Conservation (phyloP, 30 jellyfish, hydroid and myxozoan genomes). For the Chironex yamaguchii region DNA sequence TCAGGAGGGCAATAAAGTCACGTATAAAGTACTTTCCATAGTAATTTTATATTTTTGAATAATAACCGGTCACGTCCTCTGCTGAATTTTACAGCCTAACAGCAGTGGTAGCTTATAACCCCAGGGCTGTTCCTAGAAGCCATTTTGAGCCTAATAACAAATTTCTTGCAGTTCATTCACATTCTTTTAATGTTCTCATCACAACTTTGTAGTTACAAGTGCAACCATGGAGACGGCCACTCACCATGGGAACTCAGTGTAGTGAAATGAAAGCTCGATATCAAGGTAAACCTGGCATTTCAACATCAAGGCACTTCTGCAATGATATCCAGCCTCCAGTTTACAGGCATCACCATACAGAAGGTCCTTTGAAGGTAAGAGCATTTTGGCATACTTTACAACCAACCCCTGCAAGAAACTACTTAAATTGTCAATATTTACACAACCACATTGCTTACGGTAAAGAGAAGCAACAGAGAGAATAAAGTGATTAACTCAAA, state of each 20-base stretch:
- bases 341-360: constrained; percentile 71
- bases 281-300: constrained; percentile 70
- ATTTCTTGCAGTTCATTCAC: neutral
- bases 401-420: neutral
- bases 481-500: too few species aligned
- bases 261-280: constrained; percentile 90
- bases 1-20: too few species aligned
- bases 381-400: neutral
- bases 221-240: constrained; percentile 83
- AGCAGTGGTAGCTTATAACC: too few species aligned
- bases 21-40: too few species aligned
- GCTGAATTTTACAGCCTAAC: too few species aligned
- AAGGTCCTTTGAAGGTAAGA: constrained; percentile 82
- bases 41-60: too few species aligned
- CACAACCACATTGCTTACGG: too few species aligned
- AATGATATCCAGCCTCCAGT: constrained; percentile 87
- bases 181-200: too few species aligned
- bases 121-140: too few species aligned
- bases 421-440: neutral
- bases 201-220: constrained; percentile 71
- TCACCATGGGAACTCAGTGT: constrained; percentile 89
- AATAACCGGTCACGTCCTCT: too few species aligned
- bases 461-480: too few species aligned
- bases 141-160: too few species aligned
- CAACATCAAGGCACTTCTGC: constrained; percentile 77